A percentile compares a stretch with the other conserved stretches of the same genome.
Conservation (phyloP, 2,113 vertebrate species). For the Centropristis striata region DNA sequence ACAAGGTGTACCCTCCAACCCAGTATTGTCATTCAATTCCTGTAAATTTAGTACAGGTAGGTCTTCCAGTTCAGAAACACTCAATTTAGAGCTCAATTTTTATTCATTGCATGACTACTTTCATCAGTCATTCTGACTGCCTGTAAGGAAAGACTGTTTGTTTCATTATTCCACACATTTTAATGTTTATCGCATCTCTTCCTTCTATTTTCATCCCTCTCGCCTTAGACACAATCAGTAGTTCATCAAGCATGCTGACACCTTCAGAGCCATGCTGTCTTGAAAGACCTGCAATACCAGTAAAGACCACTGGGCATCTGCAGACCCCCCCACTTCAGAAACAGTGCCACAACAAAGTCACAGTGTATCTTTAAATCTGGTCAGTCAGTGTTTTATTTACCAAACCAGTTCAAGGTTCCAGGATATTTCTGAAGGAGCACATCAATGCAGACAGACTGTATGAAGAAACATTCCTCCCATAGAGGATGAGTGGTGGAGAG, state of each 20-base stretch:
- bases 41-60: background rate
- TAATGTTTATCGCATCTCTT: background rate
- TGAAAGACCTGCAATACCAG: background rate
- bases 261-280: background rate
- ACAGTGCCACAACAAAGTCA: background rate
- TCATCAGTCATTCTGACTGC: background rate
- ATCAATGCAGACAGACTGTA: background rate
- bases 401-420: background rate
- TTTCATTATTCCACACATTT: background rate
- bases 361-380: background rate
- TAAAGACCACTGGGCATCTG: background rate
- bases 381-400: too few relatives aligned
- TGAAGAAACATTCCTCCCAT: background rate
- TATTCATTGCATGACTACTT: background rate
- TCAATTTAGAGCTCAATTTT: too few relatives aligned
- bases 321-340: background rate
- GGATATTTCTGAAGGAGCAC: background rate
- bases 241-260: background rate
- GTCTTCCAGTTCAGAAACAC: background rate
- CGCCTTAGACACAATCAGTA: background rate
- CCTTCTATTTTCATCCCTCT: too few relatives aligned
- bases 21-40: background rate
- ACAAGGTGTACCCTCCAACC: background rate
- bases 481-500: background rate
- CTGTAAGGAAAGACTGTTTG: background rate